Base-by-base conservation (phyloP, 2,113 vertebrate genomes). In the Paramisgurnus dabryanus region DNA sequence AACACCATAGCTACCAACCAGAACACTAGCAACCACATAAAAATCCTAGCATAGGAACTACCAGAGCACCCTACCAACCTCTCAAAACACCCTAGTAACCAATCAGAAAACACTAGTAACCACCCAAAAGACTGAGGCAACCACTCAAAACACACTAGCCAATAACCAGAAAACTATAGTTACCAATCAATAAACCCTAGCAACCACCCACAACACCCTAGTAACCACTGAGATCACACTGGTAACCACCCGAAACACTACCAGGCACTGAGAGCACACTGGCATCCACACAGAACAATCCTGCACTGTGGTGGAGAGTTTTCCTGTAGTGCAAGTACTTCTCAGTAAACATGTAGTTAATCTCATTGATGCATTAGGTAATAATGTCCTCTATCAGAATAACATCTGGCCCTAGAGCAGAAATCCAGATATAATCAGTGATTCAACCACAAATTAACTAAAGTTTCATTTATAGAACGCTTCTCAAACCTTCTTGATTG, bases 401-500 rank as follows among this genome's bases (percentile, higher is more conserved):
- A 60, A 60, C 22, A 13, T 57, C n/a, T 10, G 43, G 17, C 53
- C 53, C 4, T 43, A 1, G 41, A 57, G 39, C 55, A 22, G 67
- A 55, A 39, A 27, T 39, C 1, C 53, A 12, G 39, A 73, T 73
- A 5, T 22, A 66, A 45, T 76, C 65, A 65, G 6, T 3, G n/a
- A 53, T 58, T 57, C 17, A 34, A 57, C 40, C 17, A 0, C 13
- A 53, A 57, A 76, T 53, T 61, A 49, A 34, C 27, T 34, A 34
- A 45, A 63, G 6, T 58, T 18, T 74, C 41, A 34, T 78, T 78
- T 82, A 63, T 57, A 22, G 18, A 74, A 45, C 63, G 63, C 53
- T 74, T 79, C 10, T 18, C 58, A 68, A 75, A 63, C 76, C n/a
- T 34, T 47, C 64, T 66, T 68, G 70, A 83, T 79, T 64, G 64